Conservation (phyloP, 2,113 vertebrate species). For the Dendrocopos noguchii region DNA sequence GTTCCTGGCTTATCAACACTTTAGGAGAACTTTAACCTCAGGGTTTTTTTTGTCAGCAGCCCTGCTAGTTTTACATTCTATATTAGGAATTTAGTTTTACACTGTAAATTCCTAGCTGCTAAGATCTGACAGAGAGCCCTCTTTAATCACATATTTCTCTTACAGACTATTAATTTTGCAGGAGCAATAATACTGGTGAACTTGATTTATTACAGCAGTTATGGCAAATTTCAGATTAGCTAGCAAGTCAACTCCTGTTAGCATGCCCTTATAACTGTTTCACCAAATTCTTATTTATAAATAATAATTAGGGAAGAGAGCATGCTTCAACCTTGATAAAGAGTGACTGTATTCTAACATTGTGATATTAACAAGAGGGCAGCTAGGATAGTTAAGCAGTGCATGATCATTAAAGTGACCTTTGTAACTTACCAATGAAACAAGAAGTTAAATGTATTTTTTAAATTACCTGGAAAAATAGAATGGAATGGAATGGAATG, state of each 20-base stretch:
- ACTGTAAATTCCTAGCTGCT: neutral
- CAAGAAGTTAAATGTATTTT: neutral
- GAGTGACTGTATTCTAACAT: neutral
- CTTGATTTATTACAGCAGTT: conserved; percentile 47
- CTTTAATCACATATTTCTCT: neutral
- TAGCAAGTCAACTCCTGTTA: conserved; percentile 5
- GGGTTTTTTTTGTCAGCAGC: neutral
- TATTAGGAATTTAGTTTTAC: neutral
- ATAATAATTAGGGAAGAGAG: conserved; percentile 5
- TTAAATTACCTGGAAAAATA: neutral
- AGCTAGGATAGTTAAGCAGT: neutral
- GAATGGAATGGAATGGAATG: too few relatives aligned
- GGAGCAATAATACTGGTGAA: conserved; percentile 32
- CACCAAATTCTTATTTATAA: conserved; percentile 10
- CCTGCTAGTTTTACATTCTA: neutral
- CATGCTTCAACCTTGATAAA: neutral
- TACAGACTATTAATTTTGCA: conserved; percentile 38
- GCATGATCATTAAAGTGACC: neutral
- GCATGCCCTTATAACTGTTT: neutral
- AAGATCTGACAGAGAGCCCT: neutral
- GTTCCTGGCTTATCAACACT: neutral
- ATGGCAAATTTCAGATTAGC: conserved; percentile 8
- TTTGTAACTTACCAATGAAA: neutral
- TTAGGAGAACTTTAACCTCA: neutral
- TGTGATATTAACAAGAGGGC: neutral